Evolutionary conservation across 2,888 invertebrate species (phyloP), one percentile per base, ranked within the genome.

Genomic region (Eristalinus aeneus): DNA sequence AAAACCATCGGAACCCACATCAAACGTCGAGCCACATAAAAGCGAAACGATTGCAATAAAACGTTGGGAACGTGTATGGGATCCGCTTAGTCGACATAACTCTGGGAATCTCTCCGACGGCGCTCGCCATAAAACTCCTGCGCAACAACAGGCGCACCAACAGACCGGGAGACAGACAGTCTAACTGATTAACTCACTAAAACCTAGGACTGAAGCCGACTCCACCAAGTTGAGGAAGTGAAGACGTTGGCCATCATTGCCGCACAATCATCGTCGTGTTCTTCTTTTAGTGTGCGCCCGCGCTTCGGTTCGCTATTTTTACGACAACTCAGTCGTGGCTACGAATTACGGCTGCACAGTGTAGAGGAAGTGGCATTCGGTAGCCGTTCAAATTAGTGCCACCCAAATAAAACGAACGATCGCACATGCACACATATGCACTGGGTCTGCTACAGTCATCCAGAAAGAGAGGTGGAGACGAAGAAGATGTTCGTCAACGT

Each of bases 1-100:
- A 75, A 67, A 69, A 69, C 58, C 75, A 79, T 84, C 79, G 60
- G 65, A 80, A 73, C 80, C 85, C 85, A 85, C 85, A 85, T 85
- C 85, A 85, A 85, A 85, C 85, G 69, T 68, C 67, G 76, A 77
- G 80, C 85, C 85, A 85, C 85, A 85, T 85, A 77, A 85, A 85
- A 85, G 85, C 73, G 76, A 80, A 85, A 76, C 80, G 85, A 73
- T 73, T 69, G 80, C 76, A 80, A 80, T 80, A 85, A 80, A 85
- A 85, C 32, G 72, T 27, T 54, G 64, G 67, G n/a, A 76, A 56
- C 71, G 79, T 71, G 61, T 72, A 76, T 71, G 67, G 71, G 61
- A 61, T 60, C 23, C 11, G 54, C 60, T 12, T 32, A 4, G 68
- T 56, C 9, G 58, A 53, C 46, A 53, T 61, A 64, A 53, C 74